phyloP scores from a whole-genome alignment of 2,888 invertebrate genomes.

The Tortrix viridana region DNA sequence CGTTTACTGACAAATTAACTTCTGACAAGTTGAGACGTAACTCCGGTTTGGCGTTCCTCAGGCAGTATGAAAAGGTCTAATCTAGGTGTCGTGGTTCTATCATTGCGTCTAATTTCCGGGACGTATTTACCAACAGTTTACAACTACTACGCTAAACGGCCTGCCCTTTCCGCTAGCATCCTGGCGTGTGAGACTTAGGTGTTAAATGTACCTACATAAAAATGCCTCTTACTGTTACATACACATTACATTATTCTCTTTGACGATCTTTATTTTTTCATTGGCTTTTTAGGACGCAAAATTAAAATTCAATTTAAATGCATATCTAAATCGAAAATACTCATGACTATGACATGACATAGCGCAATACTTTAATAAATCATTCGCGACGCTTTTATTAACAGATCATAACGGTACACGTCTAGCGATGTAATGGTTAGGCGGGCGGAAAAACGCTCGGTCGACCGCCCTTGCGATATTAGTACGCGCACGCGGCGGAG shows the following conservation, averaged over 20 bases:
- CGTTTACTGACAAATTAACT: slow-evolving; percentile 31
- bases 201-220: too few species aligned
- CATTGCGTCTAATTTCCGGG: slow-evolving; percentile 26
- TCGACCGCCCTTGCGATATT: slow-evolving; percentile 50
- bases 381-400: too few species aligned
- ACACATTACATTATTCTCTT: too few species aligned
- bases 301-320: too few species aligned
- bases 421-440: slow-evolving; percentile 41
- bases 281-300: too few species aligned
- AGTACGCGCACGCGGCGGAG: slow-evolving; percentile 51
- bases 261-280: too few species aligned
- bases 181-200: too few species aligned
- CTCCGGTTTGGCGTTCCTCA: slow-evolving; percentile 32
- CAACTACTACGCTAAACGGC: slow-evolving; percentile 3
- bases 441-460: slow-evolving; percentile 52
- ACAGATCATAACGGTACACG: too few species aligned
- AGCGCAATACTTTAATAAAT: too few species aligned
- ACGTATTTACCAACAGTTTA: slow-evolving; percentile 23
- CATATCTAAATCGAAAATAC: too few species aligned
- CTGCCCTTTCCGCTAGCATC: not conserved
- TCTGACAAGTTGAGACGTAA: slow-evolving; percentile 29
- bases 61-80: slow-evolving; percentile 26
- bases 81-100: slow-evolving; percentile 21
- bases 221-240: too few species aligned
- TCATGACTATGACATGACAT: too few species aligned